Conservation (phyloP, 2,113 vertebrate species). For the Nicator chloris region DNA sequence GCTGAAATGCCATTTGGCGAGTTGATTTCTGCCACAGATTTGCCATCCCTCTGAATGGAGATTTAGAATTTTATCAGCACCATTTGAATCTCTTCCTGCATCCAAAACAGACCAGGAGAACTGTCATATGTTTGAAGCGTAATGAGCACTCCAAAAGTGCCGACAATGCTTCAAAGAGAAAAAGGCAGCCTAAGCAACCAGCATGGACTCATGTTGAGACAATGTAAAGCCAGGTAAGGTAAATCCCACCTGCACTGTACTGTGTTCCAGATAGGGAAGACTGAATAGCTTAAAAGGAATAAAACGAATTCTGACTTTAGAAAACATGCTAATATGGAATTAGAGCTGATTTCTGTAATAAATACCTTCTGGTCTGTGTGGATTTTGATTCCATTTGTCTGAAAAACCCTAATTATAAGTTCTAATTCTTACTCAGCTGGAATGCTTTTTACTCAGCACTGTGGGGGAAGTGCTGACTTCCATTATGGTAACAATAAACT, state of each 20-base stretch:
- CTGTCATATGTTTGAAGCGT: not conserved
- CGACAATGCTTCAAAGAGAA: not conserved
- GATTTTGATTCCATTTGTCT: conserved; percentile 2
- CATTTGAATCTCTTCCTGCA: not conserved
- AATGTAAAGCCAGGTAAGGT: not conserved
- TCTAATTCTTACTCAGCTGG: conserved; percentile 37
- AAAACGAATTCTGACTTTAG: not conserved
- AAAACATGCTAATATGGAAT: not conserved
- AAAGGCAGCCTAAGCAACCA: not conserved
- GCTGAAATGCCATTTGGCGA: not conserved
- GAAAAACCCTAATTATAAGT: not conserved
- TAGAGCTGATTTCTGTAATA: not conserved
- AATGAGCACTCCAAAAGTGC: not conserved
- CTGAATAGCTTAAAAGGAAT: not conserved
- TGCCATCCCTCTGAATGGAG: not conserved
- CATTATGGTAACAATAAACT: conserved; percentile 29
- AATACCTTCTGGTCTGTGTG: not conserved
- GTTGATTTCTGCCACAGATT: not conserved
- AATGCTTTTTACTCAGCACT: conserved; percentile 32
- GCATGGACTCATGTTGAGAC: not conserved
- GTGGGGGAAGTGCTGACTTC: conserved; percentile 1
- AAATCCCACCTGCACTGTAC: not conserved
- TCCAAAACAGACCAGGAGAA: not conserved
- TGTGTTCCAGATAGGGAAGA: not conserved
- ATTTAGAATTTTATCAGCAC: not conserved